phyloP scores from a whole-genome alignment of 2,113 vertebrate genomes.

The Pterophyllum scalare region DNA sequence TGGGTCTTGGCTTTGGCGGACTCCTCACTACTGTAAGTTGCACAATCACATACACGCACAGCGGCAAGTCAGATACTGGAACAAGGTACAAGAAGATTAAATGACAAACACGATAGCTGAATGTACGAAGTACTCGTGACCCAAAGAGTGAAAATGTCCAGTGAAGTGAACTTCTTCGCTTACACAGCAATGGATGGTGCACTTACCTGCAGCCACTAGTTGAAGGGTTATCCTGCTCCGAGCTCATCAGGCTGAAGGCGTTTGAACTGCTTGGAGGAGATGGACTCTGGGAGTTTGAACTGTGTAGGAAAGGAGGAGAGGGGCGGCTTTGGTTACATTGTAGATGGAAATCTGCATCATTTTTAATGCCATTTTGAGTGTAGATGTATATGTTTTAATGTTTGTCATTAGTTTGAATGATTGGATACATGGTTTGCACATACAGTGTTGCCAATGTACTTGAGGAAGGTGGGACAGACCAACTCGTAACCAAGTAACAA shows the following conservation, averaged over 20 bases:
- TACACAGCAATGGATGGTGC: neutral
- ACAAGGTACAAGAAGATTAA: neutral
- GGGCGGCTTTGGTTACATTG: neutral
- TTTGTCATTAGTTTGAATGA: neutral
- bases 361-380: neutral
- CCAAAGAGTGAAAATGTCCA: neutral
- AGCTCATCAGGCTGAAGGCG: constrained; percentile 88
- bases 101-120: neutral
- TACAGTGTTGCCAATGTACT: neutral
- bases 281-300: constrained; percentile 83
- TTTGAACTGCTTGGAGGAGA: constrained; percentile 85
- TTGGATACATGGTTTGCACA: neutral
- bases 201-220: constrained; percentile 91
- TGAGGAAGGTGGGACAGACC: neutral
- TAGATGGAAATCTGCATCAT: neutral
- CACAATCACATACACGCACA: constrained; percentile 22
- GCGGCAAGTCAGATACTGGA: constrained; percentile 6
- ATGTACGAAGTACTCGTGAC: neutral
- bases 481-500: neutral
- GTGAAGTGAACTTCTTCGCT: neutral
- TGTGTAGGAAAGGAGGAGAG: constrained; percentile 40
- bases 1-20: constrained; percentile 91
- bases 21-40: constrained; percentile 85
- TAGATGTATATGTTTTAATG: neutral
- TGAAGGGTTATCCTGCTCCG: constrained; percentile 88